phyloP scores from a whole-genome alignment of 2,888 invertebrate species.

The Synanthedon andrenaeformis region DNA sequence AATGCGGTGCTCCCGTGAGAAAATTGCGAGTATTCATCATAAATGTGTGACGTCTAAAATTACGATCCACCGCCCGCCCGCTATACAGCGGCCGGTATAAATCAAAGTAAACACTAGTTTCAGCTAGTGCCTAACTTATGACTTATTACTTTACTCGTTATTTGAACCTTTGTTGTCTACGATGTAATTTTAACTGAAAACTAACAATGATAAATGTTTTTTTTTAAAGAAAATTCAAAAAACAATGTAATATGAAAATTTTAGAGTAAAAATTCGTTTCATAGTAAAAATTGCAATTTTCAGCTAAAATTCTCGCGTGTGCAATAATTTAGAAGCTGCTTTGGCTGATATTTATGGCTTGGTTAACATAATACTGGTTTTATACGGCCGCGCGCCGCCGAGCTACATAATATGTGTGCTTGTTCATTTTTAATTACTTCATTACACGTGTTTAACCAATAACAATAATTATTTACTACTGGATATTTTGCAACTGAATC shows the following conservation, averaged over 20 bases:
- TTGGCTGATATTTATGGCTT: conserved; percentile 44
- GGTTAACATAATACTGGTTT: conserved; percentile 42
- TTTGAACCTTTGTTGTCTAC: conserved; percentile 12
- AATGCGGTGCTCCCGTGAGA: conserved; percentile 45
- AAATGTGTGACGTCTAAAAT: conserved; percentile 66
- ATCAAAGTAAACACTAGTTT: conserved; percentile 57
- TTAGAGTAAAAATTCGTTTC: neutral
- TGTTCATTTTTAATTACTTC: neutral
- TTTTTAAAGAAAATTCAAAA: too few relatives aligned
- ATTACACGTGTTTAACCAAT: neutral
- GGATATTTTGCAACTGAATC: too few relatives aligned
- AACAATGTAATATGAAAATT: neutral
- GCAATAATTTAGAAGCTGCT: conserved; percentile 44
- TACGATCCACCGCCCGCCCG: conserved; percentile 38
- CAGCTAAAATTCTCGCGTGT: conserved; percentile 34
- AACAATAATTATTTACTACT: neutral
- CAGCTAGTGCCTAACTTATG: conserved; percentile 22
- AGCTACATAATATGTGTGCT: conserved; percentile 8
- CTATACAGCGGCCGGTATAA: conserved; percentile 37
- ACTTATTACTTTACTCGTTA: conserved; percentile 21
- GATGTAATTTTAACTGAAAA: conserved; percentile 7
- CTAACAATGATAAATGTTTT: too few relatives aligned
- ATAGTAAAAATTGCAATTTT: neutral
- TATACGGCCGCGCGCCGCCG: conserved; percentile 33
- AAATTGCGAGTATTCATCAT: conserved; percentile 67